Conservation (phyloP, 2,888 invertebrate species). For the Trichogramma evanescens region DNA sequence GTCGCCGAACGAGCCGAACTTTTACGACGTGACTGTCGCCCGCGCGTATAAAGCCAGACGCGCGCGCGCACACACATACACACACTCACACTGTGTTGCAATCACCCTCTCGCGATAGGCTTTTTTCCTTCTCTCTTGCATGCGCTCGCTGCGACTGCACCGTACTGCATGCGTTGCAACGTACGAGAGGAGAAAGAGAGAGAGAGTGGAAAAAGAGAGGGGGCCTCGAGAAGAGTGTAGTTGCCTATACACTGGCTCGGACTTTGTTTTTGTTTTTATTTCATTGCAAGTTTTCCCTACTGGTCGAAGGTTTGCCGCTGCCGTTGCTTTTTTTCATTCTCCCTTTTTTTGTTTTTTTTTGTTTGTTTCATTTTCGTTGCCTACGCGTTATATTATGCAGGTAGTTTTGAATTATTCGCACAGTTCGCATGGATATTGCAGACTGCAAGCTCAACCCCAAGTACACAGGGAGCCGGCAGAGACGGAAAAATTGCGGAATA, state of each 20-base stretch:
- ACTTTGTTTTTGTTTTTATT: neutral
- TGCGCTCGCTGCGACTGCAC: conserved; percentile 16
- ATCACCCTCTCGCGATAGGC: conserved; percentile 2
- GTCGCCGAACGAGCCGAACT: conserved; percentile 23
- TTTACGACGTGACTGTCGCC: conserved; percentile 24
- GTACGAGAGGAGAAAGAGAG: no score
- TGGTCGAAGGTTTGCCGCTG: no score
- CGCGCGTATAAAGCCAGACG: conserved; percentile 7
- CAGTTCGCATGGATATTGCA: conserved; percentile 15
- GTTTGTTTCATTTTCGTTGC: conserved; percentile 2
- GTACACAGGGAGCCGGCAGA: neutral
- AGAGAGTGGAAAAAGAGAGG: no score
- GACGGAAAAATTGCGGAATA: conserved; percentile 14
- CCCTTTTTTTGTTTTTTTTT: neutral
- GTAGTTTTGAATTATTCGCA: conserved; percentile 22
- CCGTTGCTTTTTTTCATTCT: neutral
- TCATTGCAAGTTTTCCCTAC: no score
- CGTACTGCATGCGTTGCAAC: neutral
- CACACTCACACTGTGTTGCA: neutral
- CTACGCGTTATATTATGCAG: conserved; percentile 22
- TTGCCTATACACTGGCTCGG: conserved; percentile 1
- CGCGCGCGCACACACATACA: neutral
- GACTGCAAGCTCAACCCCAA: neutral
- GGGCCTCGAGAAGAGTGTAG: neutral
- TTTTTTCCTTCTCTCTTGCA: conserved; percentile 15